A percentile compares a stretch with the other conserved stretches of the same genome.
phyloP scores from a whole-genome alignment of 64 coral and sea anemone species.

The Trachythela sp. region DNA sequence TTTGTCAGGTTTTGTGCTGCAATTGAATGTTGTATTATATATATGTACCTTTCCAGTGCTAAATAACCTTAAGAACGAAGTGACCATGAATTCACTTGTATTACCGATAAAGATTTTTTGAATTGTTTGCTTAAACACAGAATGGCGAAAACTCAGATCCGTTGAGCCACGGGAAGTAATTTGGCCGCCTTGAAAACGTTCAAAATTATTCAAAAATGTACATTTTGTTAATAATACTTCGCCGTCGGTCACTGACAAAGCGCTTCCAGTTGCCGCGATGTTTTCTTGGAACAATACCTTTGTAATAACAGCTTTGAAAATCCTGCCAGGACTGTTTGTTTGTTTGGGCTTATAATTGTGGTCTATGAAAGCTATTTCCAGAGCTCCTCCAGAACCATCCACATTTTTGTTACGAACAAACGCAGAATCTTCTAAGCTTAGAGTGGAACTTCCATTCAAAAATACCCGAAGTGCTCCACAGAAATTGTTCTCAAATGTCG shows the following conservation, averaged over 20 bases:
- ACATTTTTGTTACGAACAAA: not conserved
- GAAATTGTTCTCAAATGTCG: not conserved
- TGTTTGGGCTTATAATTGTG: no score
- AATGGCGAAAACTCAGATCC: not conserved
- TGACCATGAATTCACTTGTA: not conserved
- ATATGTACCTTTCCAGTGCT: not conserved
- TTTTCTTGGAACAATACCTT: conserved; percentile 38
- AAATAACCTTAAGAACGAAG: not conserved
- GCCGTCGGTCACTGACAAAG: conserved; percentile 22
- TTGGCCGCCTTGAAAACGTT: conserved; percentile 30
- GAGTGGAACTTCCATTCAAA: not conserved
- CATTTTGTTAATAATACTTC: conserved; percentile 38
- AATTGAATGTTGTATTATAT: not conserved
- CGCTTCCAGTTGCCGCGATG: conserved; percentile 31
- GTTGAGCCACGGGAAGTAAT: not conserved
- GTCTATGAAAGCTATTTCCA: not conserved
- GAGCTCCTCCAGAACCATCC: no score
- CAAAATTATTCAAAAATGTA: conserved; percentile 65
- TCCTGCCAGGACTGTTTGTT: not conserved
- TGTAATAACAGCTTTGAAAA: not conserved
- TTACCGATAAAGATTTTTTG: not conserved
- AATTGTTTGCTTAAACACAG: not conserved
- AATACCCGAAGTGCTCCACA: not conserved
- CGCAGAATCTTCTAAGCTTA: not conserved
- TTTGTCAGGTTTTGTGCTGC: not conserved